Conservation (phyloP, 2,797 vertebrate genomes). For the Eulemur rubriventer region DNA sequence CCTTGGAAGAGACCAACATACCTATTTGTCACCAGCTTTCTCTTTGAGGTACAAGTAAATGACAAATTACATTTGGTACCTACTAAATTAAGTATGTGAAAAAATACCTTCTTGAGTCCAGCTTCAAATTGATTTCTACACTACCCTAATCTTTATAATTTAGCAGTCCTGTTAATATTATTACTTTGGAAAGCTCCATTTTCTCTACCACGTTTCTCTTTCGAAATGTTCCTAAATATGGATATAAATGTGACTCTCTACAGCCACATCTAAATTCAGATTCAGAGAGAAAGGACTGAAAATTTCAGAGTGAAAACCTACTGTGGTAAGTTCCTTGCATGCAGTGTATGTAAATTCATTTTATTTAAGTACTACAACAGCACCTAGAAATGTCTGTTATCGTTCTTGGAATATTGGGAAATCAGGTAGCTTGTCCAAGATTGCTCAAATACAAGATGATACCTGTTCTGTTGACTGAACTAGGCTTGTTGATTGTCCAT, state of each 20-base stretch:
- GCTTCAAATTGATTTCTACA: neutral
- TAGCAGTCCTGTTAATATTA: neutral
- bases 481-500: neutral
- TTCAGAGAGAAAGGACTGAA: neutral
- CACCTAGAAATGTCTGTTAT: neutral
- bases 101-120: neutral
- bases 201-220: neutral
- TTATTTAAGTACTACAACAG: neutral
- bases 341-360: neutral
- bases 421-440: neutral
- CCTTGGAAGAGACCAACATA: neutral
- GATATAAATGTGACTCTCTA: neutral
- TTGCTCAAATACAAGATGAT: neutral
- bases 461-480: neutral
- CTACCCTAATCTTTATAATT: neutral
- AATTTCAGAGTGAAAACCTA: neutral
- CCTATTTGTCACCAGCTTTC: neutral
- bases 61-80: neutral
- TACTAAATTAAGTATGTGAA: neutral
- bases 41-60: neutral
- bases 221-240: neutral
- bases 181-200: neutral
- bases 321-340: neutral
- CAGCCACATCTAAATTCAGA: neutral
- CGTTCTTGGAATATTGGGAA: neutral